Conservation (phyloP, 2,113 vertebrate species). For the Trinectes maculatus region DNA sequence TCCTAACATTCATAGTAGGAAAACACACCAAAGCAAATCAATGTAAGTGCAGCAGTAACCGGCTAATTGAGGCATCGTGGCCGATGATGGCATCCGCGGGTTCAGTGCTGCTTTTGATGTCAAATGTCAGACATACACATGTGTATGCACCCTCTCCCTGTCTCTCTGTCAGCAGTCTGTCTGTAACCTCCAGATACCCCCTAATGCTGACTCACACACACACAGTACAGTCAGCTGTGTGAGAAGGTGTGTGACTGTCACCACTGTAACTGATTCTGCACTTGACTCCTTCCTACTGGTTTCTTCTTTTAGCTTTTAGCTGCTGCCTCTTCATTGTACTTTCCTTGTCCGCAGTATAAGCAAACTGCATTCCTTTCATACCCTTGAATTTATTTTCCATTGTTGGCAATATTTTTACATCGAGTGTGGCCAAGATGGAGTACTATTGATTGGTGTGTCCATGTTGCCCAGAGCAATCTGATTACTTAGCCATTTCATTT, state of each 20-base stretch:
- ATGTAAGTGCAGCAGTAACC: not conserved
- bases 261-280: not conserved
- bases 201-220: conserved; percentile 53
- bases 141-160: conserved; percentile 5
- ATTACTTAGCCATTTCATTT: too few relatives aligned
- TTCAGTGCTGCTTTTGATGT: not conserved
- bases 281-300: not conserved
- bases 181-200: conserved; percentile 56
- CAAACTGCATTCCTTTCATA: too few relatives aligned
- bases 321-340: too few relatives aligned
- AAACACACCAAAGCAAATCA: not conserved
- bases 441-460: too few relatives aligned
- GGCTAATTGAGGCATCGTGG: not conserved
- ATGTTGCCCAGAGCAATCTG: not conserved
- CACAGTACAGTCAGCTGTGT: not conserved
- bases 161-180: conserved; percentile 22
- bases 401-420: too few relatives aligned
- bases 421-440: not conserved
- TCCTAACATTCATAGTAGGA: not conserved
- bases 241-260: not conserved
- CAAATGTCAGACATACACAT: not conserved
- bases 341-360: too few relatives aligned
- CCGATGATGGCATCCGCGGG: not conserved
- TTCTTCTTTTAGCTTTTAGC: too few relatives aligned
- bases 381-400: too few relatives aligned